Conservation (phyloP, 2,888 invertebrate species). For the Thecophora atra region DNA sequence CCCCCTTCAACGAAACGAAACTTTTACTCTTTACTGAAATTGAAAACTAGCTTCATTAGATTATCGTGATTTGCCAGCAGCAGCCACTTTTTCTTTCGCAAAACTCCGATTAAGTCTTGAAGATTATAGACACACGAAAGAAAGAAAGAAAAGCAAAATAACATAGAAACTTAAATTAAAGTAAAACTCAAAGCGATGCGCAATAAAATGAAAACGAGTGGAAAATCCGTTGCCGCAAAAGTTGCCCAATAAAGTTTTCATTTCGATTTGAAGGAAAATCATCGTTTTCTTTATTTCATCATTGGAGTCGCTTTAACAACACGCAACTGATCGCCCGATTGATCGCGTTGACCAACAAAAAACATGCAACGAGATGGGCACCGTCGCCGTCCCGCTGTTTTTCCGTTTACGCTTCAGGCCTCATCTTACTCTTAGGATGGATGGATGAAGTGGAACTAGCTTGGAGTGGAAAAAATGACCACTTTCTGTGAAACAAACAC, state of each 20-base stretch:
- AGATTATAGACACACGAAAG: background rate
- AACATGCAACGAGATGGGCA: background rate
- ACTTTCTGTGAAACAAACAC: background rate
- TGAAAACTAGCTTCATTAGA: conserved; percentile 4
- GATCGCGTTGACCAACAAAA: conserved; percentile 5
- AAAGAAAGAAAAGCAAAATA: background rate
- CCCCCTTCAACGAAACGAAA: background rate
- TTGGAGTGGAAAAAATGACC: no score
- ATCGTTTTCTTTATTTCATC: background rate
- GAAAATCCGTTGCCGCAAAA: conserved; percentile 7
- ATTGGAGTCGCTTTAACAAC: background rate
- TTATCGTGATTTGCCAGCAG: conserved; percentile 2
- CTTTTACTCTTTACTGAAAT: conserved; percentile 18
- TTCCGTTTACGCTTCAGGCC: no score
- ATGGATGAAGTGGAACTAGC: no score
- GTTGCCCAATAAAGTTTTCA: conserved; percentile 9
- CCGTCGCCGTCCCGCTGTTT: no score
- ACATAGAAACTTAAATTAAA: no score
- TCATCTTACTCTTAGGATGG: no score
- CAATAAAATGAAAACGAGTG: conserved; percentile 19
- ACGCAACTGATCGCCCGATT: background rate
- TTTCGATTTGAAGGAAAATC: conserved; percentile 1
- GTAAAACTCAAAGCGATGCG: conserved; percentile 1
- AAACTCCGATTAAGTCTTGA: background rate
- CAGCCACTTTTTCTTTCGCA: conserved; percentile 11